Base-by-base conservation (phyloP, 2,888 invertebrate genomes). In the Xylocampa areola region DNA sequence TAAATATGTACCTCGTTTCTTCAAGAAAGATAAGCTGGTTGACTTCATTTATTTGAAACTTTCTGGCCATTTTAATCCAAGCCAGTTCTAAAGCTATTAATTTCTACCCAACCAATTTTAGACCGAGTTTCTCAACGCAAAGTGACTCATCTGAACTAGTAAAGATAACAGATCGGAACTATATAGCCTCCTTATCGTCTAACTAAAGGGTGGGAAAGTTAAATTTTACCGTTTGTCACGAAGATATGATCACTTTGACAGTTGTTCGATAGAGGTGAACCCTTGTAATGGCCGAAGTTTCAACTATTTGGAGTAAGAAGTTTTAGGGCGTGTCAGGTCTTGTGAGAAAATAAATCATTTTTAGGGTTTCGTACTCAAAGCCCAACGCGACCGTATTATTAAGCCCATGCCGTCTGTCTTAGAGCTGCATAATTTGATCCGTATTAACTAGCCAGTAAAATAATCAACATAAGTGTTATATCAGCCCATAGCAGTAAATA, bases 201-300 rank as follows among this genome's bases (percentile, higher is more conserved):
- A 49, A 49, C 53, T 49, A 49, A 49, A 35, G 30, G 48, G 19
- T 60, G 37, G 33, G 40, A 45, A 59, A 59, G 47, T 57, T 58
- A 30, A 44, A 51, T 55, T 67, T 61, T 41, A 53, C 57, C 43
- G 64, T 76, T 76, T 68, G 55, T 76, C 69, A 64, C 57, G 21
- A 25, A 73, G 73, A 72, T 73, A 64, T 30, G 48, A 73, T 73
- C 68, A 73, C 39, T 73, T 68, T 59, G 73, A 47, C 73, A 76
- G 59, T 68, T 73, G 23, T 4, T 53, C 53, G 76, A 76, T 73
- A 37, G 48, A 51, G 40, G 36, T 23, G 35, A 41, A 58, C 52
- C 52, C 60, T 72, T 58, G 60, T 63, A 48, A 75, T 58, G 39
- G 41, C 40, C 35, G 47, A 68, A 68, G 51, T 68, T 76, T 23